phyloP scores from a whole-genome alignment of 1,140 invertebrate genomes.

The Drosophila malerkotliana region DNA sequence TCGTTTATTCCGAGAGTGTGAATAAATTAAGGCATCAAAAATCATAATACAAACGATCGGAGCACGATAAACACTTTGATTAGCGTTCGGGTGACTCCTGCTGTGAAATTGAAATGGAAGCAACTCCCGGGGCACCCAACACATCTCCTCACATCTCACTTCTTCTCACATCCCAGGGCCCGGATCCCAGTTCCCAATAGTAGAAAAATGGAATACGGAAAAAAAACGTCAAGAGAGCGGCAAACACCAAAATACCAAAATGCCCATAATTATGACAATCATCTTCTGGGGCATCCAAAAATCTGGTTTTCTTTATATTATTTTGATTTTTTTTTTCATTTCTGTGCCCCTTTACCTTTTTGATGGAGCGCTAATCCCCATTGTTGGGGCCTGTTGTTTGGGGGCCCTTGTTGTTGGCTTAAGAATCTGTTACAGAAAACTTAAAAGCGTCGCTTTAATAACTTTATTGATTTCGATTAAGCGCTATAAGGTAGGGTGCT shows the following conservation, averaged over 20 bases:
- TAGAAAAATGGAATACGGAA: neutral
- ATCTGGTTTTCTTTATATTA: slow-evolving; percentile 11
- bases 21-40: slow-evolving; percentile 82
- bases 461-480: slow-evolving; percentile 83
- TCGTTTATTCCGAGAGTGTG: slow-evolving; percentile 57
- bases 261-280: slow-evolving; percentile 82
- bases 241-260: slow-evolving; percentile 79
- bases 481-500: slow-evolving; percentile 71
- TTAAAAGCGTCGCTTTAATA: slow-evolving; percentile 81
- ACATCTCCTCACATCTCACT: neutral
- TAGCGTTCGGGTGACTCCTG: slow-evolving; percentile 66
- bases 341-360: slow-evolving; percentile 4
- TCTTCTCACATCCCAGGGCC: neutral
- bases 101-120: slow-evolving; percentile 81
- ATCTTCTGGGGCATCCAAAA: slow-evolving; percentile 45
- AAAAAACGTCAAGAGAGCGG: slow-evolving; percentile 46
- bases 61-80: slow-evolving; percentile 81
- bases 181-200: neutral
- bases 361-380: slow-evolving; percentile 48
- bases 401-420: slow-evolving; percentile 69
- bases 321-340: neutral
- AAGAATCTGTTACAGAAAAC: slow-evolving; percentile 83
- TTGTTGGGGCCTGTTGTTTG: slow-evolving; percentile 56
- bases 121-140: slow-evolving; percentile 55
- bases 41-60: slow-evolving; percentile 80